Base-by-base conservation (phyloP, 2,113 vertebrate species). In the Piaya cayana region DNA sequence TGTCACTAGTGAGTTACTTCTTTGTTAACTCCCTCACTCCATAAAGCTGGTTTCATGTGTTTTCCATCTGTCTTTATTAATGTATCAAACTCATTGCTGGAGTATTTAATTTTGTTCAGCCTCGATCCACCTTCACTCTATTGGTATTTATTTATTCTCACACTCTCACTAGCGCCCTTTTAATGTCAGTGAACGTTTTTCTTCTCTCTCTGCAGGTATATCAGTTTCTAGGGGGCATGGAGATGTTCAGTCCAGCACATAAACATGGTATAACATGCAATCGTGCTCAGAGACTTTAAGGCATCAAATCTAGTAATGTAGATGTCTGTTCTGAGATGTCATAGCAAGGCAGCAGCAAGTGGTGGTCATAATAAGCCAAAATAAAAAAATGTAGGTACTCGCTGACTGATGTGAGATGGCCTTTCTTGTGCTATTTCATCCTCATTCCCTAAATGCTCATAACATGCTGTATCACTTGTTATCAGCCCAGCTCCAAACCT, bases 401-500 rank as follows among this genome's bases (percentile, higher is more conserved):
- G 68, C 56, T 11, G 8, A 3, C 23, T 0, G 0, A 25, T 56
- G 56, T 47, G 34, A 83, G 26, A 43, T 67, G 39, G 18, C 18
- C 42, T 86, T 90, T 93, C 69, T 60, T 36, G 16, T 82, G 39
- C 37, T 95, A 8, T 52, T 93, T 75, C 76, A 62, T 84, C 20
- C 26, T 93, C 45, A 64, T 86, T 67, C 78, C n/a, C 36, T 81
- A 78, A 77, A 36, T 64, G 56, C 79, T 92, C 39, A 45, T 52
- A 96, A 67, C 50, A 65, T 82, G 58, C 82, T 90, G 56, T 75
- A 93, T 92, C 82, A 82, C 52, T 80, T 71, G 18, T 21, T 82
- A 89, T 69, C 91, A 91, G 47, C 90, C 27, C n/a, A 77, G 83
- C 72, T 83, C 69, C 90, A 83, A 96, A 80, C 43, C 60, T 86